These are phyloP conservation scores for Hydrocynus forskahlii DNA, from an alignment of 2,797 vertebrate genomes.

Conservation along the genomic window DNA sequence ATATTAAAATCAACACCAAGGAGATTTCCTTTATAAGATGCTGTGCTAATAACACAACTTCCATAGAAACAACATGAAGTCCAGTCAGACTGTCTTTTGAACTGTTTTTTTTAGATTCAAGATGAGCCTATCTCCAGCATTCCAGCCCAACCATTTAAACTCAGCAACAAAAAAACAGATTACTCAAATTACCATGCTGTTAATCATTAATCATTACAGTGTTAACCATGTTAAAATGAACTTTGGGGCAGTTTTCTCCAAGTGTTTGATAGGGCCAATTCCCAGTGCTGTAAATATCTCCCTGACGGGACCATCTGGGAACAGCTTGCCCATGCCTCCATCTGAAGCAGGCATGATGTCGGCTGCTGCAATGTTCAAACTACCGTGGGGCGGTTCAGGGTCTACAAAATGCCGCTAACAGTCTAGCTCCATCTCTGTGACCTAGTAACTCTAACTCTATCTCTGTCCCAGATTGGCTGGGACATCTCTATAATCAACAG, in stretches of 20 bases:
- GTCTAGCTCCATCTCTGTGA: background rate
- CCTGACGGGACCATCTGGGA: constrained; percentile 31
- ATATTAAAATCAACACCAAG: constrained; percentile 56
- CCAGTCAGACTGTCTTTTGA: constrained; percentile 18
- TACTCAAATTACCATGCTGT: background rate
- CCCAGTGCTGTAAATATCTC: background rate
- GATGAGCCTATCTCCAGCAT: background rate
- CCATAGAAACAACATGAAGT: constrained; percentile 58
- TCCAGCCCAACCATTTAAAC: background rate
- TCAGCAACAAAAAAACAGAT: background rate
- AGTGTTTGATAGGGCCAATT: background rate
- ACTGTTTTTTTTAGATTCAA: constrained; percentile 15
- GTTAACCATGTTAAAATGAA: background rate
- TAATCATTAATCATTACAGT: background rate
- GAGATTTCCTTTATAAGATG: constrained; percentile 47
- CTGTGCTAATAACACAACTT: constrained; percentile 48
- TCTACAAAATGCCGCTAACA: constrained; percentile 14
- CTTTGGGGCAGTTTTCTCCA: background rate
- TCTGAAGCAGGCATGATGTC: constrained; percentile 10
- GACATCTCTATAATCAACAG: constrained; percentile 3
- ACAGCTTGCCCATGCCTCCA: constrained; percentile 27
- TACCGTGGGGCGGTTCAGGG: background rate
- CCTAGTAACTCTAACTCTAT: background rate
- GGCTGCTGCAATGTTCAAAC: constrained; percentile 9
- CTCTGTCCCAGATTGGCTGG: background rate